Evolutionary conservation across 2,888 invertebrate species (phyloP), one percentile per base, ranked within the genome.

Genomic region (Pycnomerus fuliginosus): DNA sequence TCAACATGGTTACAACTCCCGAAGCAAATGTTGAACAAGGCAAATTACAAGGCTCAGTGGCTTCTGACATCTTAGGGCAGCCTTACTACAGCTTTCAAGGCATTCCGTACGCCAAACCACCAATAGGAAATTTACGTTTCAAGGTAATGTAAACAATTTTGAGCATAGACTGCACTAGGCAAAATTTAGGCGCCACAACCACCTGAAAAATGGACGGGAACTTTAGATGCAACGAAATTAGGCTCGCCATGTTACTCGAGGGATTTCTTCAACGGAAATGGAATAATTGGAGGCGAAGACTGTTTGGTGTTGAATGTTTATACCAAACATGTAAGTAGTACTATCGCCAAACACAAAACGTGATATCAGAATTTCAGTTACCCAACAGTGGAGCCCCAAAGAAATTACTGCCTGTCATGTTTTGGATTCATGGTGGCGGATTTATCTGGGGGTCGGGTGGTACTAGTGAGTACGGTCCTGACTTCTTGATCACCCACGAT

Each of bases 351-450:
- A n/a, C n/a, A n/a, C n/a, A n/a, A n/a, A n/a, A 16, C 13, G 17
- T 13, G n/a, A 10, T 11, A 3, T 17, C 13, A 20, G 2, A 13
- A n/a, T 25, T 23, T 14, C 25, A 35, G 25, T 16, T 35, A 10
- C 24, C 25, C 3, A 10, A 16, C 11, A 14, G 8, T 3, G 25
- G 33, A 10, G 34, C 24, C 23, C 14, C 10, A 20, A n/a, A 14
- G 5, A 12, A 15, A 10, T 30, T 48, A n/a, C 58, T 56, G 38
- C 65, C 68, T 16, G 69, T 69, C 1, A 68, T 70, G 68, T 70
- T 75, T 3, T 74, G 71, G 67, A 71, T 75, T 23, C 71, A 69
- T 52, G 74, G 75, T 0, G 74, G 74, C 2, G 72, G 70, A 5
- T 74, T 70, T 40, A 33, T 70, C 43, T 61, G 65, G 12, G 76